Base-by-base conservation (phyloP, 92 coral and sea anemone species). In the Pocillopora meandrina region DNA sequence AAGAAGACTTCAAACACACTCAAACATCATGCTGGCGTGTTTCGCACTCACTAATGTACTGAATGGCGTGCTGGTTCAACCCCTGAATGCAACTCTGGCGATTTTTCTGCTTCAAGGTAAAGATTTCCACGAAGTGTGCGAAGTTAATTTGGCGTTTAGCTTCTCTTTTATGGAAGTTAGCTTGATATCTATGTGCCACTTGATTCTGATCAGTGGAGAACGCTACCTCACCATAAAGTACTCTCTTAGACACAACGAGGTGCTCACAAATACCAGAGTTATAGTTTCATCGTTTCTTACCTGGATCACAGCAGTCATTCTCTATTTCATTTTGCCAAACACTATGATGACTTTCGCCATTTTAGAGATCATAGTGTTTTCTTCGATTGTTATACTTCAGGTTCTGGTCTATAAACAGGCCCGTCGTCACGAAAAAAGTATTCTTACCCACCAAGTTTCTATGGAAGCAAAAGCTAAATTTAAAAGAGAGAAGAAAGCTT, bases 391-490 rank as follows among this genome's bases (percentile, higher is more conserved):
- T 18, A 34, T 16, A 16, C 49, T 83, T 74, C 80, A 76, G 12
- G 35, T 73, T 21, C 58, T 61, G 10, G 67, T 66, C 19, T 67
- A 23, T 33, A 67, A 67, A 36, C 42, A 67, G 35, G 72, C 18
- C 47, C 42, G 42, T 17, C 72, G 72, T 10, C 81, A 33, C 26
- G 61, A 67, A 67, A 67, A 67, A 31, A 18, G 23, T 7, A 67
- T 71, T 71, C 75, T 71, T 35, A 17, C 57, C 16, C 58, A 71
- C 56, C 75, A 71, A 42, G 59, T 71, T 35, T 47, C 31, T 23
- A 12, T 35, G 75, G 58, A 71, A 56, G 75, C 57, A 55, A 42
- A 23, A 71, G 75, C 58, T 14, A 71, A 71, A 71, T 71, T 71
- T 71, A 17, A 71, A 71, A 0, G 34, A 23, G 75, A 71, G 58